Conservation (phyloP, 1,140 invertebrate genomes). For the Sitobion miscanthi region DNA sequence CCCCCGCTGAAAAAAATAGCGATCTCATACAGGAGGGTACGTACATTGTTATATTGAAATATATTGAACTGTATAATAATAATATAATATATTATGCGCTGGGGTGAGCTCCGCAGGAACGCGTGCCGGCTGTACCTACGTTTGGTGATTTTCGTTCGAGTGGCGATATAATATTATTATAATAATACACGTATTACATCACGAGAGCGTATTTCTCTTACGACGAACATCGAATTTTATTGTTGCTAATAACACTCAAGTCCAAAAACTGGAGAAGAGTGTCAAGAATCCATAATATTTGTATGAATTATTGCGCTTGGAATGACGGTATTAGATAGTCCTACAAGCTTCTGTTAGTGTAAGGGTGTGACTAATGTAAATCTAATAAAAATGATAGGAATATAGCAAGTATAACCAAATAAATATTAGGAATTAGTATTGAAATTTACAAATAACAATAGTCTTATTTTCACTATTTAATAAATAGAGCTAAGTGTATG, state of each 20-base stretch:
- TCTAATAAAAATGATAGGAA: no score
- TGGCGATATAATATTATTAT: not conserved
- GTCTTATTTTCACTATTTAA: no score
- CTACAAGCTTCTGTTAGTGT: no score
- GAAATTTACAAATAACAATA: no score
- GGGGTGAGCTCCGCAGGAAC: not conserved
- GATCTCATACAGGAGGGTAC: not conserved
- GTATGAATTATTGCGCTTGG: no score
- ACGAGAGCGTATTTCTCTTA: not conserved
- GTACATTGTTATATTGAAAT: not conserved
- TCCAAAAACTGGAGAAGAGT: not conserved
- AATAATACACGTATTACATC: not conserved
- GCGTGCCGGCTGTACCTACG: not conserved
- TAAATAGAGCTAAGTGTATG: no score
- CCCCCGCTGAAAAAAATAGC: not conserved
- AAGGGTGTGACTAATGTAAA: no score
- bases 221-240: not conserved
- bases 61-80: not conserved
- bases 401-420: no score
- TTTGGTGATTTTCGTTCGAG: not conserved
- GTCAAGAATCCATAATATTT: no score
- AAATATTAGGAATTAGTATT: no score
- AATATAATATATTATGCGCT: not conserved
- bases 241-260: no score
- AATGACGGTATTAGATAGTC: no score